phyloP scores from a whole-genome alignment of 2,113 vertebrate species.

The Todiramphus saurophagus region DNA sequence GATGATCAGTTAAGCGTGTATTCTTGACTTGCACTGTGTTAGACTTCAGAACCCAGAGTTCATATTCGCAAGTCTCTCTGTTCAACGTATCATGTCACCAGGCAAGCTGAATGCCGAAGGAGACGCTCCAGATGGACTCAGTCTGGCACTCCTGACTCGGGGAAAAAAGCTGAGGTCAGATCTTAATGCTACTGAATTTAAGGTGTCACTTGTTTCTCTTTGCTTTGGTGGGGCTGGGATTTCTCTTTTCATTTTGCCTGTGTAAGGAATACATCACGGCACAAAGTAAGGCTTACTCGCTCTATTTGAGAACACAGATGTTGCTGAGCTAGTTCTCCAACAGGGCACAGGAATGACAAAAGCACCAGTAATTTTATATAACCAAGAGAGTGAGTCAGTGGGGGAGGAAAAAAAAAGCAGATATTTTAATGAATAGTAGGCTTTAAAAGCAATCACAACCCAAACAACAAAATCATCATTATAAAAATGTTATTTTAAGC shows the following conservation, averaged over 20 bases:
- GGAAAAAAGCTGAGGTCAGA: neutral
- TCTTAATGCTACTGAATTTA: neutral
- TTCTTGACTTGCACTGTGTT: neutral
- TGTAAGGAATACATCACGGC: neutral
- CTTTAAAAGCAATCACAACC: conserved; percentile 25
- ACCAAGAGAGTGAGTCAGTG: conserved; percentile 20
- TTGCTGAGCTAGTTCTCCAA: conserved; percentile 28
- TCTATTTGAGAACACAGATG: neutral
- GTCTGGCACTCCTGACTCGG: neutral
- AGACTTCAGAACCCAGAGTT: neutral
- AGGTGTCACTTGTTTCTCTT: conserved; percentile 1
- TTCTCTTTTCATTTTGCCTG: neutral
- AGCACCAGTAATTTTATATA: conserved; percentile 35
- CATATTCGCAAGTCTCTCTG: neutral
- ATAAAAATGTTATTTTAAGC: conserved; percentile 44
- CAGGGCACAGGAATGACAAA: neutral
- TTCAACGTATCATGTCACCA: neutral
- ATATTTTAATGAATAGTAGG: conserved; percentile 22
- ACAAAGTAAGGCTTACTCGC: neutral
- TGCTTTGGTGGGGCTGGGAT: neutral
- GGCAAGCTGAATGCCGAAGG: conserved; percentile 26
- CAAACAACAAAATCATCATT: conserved; percentile 10
- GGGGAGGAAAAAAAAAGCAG: neutral
- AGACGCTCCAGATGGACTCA: conserved; percentile 46
- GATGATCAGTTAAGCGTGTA: neutral